Conservation (phyloP, 2,797 vertebrate species). For the Pyrrhura leucotis region DNA sequence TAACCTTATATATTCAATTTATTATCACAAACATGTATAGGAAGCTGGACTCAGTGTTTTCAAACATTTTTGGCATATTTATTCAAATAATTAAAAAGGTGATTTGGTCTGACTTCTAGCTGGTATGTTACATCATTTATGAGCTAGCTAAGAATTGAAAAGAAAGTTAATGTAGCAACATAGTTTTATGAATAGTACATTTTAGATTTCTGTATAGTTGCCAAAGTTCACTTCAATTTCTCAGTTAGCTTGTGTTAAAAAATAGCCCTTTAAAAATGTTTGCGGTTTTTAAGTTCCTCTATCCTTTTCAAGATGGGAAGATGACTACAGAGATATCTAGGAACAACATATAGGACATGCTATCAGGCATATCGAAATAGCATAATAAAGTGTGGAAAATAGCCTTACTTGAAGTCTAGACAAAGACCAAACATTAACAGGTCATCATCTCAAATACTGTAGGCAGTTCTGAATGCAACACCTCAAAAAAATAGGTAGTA, state of each 20-base stretch:
- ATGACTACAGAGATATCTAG: not conserved
- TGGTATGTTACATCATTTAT: not conserved
- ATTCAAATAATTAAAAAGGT: not conserved
- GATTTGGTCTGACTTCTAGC: not conserved
- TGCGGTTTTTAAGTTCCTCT: not conserved
- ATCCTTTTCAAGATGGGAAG: not conserved
- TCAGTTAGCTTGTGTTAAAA: not conserved
- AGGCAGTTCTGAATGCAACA: not conserved
- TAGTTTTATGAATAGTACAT: not conserved
- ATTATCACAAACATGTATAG: not conserved
- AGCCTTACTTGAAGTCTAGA: not conserved
- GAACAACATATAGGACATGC: rapidly evolving
- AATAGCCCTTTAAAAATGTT: not conserved
- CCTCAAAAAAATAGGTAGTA: not conserved
- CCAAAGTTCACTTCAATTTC: not conserved
- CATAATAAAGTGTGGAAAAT: not conserved
- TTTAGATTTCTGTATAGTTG: not conserved
- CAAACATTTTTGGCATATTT: not conserved
- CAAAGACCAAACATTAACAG: not conserved
- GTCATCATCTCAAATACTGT: not conserved
- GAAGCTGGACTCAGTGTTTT: not conserved
- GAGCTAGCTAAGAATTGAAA: not conserved
- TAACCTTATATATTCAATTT: not conserved
- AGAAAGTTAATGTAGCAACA: not conserved
- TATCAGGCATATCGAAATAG: not conserved